Percentiles rank a stretch among this genome's conserved stretches.
phyloP scores from a whole-genome alignment of 2,888 invertebrate genomes.

The Andrena praecox region DNA sequence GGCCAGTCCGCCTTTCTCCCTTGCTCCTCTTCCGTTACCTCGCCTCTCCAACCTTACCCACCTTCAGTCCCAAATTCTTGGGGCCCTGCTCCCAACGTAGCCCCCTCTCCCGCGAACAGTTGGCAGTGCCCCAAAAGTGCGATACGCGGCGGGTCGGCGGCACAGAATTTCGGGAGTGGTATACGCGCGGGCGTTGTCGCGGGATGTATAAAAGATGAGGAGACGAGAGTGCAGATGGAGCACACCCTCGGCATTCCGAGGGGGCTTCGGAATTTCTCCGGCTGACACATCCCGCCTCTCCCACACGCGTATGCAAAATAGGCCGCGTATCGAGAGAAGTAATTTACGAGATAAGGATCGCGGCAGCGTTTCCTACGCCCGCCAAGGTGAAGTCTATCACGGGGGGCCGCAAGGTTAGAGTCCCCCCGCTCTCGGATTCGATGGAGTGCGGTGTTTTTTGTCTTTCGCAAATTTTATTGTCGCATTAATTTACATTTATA shows the following conservation, averaged over 20 bases:
- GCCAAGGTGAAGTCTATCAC: slow-evolving; percentile 37
- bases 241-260: slow-evolving; percentile 70
- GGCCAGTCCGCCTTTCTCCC: slow-evolving; percentile 53
- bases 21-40: slow-evolving; percentile 30
- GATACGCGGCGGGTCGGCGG: slow-evolving; percentile 11
- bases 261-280: slow-evolving; percentile 64
- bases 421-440: neutral
- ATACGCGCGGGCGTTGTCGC: slow-evolving; percentile 38
- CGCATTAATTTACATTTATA: slow-evolving; percentile 81
- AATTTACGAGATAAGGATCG: slow-evolving; percentile 41
- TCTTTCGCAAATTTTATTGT: slow-evolving; percentile 67
- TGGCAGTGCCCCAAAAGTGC: no score
- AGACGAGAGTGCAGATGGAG: slow-evolving; percentile 59
- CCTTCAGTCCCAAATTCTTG: no score
- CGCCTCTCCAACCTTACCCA: neutral
- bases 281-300: slow-evolving; percentile 18
- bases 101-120: no score
- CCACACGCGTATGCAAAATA: slow-evolving; percentile 17
- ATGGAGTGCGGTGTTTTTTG: neutral
- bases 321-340: neutral
- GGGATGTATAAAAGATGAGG: slow-evolving; percentile 63
- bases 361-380: slow-evolving; percentile 3
- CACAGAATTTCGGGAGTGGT: slow-evolving; percentile 55
- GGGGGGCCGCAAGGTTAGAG: neutral
- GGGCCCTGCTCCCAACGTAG: no score